Percentiles rank a stretch among this genome's conserved stretches.
phyloP scores from a whole-genome alignment of 2,888 invertebrate species.

The Chymomyza fuscimana region DNA sequence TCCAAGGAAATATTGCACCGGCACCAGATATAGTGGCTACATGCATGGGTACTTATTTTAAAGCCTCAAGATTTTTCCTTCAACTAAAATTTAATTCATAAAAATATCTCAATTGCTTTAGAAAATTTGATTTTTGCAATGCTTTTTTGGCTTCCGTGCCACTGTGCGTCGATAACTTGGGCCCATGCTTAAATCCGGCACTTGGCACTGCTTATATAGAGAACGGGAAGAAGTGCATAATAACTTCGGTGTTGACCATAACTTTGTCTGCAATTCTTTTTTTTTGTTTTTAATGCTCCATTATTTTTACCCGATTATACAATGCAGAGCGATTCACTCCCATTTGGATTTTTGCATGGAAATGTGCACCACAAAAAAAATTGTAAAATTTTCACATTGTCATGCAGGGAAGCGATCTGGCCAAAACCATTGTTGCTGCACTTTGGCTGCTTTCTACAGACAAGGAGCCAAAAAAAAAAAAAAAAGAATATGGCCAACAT shows the following conservation, averaged over 20 bases:
- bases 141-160: too few species aligned
- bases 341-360: conserved; percentile 31
- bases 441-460: conserved; percentile 24
- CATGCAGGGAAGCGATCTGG: conserved; percentile 46
- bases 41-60: too few species aligned
- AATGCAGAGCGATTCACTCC: conserved; percentile 22
- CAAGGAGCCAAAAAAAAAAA: background rate
- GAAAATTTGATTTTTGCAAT: too few species aligned
- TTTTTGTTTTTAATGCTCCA: background rate
- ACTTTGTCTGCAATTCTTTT: background rate
- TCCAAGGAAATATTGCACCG: too few species aligned
- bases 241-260: background rate
- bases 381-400: conserved; percentile 46
- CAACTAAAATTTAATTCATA: too few species aligned
- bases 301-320: conserved; percentile 22
- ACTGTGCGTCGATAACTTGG: too few species aligned
- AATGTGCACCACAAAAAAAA: background rate
- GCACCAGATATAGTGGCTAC: too few species aligned
- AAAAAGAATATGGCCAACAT: conserved; percentile 33
- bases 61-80: too few species aligned
- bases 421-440: conserved; percentile 20
- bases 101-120: too few species aligned
- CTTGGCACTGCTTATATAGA: too few species aligned
- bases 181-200: too few species aligned
- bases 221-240: background rate